Evolutionary conservation across 2,797 vertebrate species (phyloP).

Genomic region (Psittacula derbiana): DNA sequence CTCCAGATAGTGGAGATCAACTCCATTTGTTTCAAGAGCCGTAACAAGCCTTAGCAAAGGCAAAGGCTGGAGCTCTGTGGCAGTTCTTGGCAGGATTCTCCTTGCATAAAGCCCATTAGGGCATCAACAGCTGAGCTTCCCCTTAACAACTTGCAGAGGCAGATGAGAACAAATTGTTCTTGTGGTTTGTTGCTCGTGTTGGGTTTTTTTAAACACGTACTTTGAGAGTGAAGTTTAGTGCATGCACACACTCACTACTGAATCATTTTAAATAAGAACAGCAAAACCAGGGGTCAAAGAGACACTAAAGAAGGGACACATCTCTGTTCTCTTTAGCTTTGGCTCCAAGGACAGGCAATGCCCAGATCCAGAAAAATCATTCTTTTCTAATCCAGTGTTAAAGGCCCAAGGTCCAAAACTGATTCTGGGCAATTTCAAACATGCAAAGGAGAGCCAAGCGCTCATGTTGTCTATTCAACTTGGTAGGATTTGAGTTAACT

Average conservation of each 20-base stretch:
- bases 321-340: neutral
- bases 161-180: conserved; percentile 23
- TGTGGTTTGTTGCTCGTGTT: neutral
- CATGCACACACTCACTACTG: neutral
- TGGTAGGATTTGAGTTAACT: neutral
- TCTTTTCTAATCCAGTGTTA: neutral
- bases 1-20: neutral
- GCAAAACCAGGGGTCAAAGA: neutral
- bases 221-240: neutral
- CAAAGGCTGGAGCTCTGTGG: neutral
- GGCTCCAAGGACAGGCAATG: neutral
- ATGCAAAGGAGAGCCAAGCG: neutral
- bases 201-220: neutral
- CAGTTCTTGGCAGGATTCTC: neutral
- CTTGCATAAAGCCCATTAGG: conserved; percentile 30
- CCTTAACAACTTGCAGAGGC: neutral
- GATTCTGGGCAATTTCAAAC: neutral
- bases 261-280: neutral
- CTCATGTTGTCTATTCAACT: neutral
- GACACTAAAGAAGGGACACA: neutral
- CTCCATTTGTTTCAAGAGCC: neutral
- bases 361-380: neutral
- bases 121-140: neutral
- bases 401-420: neutral
- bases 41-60: neutral